phyloP scores from a whole-genome alignment of 2,888 invertebrate genomes.

The Patella caerulea region DNA sequence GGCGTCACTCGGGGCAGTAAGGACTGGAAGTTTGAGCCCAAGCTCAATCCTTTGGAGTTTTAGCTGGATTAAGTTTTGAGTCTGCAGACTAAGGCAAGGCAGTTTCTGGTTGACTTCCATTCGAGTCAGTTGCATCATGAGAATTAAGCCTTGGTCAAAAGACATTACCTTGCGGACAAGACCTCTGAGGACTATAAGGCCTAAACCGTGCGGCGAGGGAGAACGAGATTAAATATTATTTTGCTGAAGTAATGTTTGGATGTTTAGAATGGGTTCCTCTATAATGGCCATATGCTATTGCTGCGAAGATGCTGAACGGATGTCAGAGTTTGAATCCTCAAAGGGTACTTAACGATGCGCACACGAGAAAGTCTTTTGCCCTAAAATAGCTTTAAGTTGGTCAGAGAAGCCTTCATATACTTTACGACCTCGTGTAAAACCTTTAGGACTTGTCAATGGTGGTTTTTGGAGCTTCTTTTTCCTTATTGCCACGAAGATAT shows the following conservation, averaged over 20 bases:
- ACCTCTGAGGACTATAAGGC: neutral
- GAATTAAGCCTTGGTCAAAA: neutral
- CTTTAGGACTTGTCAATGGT: neutral
- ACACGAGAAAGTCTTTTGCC: neutral
- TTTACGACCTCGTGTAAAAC: too few species aligned
- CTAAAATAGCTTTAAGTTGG: too few species aligned
- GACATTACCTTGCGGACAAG: neutral
- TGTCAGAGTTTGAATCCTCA: neutral
- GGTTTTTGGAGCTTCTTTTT: neutral
- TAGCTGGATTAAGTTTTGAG: too few species aligned
- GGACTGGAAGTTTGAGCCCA: neutral
- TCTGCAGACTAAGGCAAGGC: too few species aligned
- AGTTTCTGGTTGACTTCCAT: too few species aligned
- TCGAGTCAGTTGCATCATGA: too few species aligned
- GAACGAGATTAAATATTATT: too few species aligned
- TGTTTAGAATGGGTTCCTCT: neutral
- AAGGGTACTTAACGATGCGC: neutral
- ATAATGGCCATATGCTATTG: neutral
- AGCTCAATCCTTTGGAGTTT: neutral
- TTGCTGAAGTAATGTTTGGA: neutral
- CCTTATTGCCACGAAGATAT: neutral
- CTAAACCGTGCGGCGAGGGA: neutral
- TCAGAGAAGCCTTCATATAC: too few species aligned
- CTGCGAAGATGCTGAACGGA: too few species aligned
- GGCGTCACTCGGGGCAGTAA: neutral